Conservation (phyloP, 2,113 vertebrate genomes). For the Microtus montanus region DNA sequence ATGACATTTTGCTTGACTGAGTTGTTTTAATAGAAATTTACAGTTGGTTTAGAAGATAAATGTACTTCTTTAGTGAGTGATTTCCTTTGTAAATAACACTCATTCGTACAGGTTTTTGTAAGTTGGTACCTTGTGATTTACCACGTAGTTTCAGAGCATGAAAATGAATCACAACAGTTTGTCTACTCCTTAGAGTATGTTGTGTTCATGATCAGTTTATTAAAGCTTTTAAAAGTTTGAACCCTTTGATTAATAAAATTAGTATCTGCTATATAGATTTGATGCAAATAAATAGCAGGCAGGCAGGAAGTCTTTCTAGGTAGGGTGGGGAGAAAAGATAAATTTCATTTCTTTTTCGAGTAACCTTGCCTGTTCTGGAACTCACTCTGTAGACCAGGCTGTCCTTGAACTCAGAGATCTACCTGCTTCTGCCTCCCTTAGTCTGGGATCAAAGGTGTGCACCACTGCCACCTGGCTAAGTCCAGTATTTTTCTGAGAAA, state of each 20-base stretch:
- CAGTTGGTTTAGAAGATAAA: background rate
- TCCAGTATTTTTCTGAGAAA: too few species aligned
- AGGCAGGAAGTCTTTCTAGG: background rate
- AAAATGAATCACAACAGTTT: slow-evolving; percentile 25
- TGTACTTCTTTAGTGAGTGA: background rate
- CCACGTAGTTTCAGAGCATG: background rate
- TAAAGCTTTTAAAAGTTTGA: slow-evolving; percentile 20
- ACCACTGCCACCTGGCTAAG: too few species aligned
- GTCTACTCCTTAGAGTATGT: slow-evolving; percentile 37
- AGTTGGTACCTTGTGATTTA: slow-evolving; percentile 34
- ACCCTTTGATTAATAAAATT: background rate
- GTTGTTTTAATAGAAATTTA: slow-evolving; percentile 9
- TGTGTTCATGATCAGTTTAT: background rate
- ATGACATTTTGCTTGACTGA: background rate
- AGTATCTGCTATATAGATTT: background rate
- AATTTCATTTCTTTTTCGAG: too few species aligned
- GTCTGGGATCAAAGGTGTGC: too few species aligned
- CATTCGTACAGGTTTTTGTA: background rate
- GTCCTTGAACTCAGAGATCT: too few species aligned
- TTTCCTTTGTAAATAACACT: slow-evolving; percentile 27
- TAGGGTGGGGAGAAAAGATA: background rate
- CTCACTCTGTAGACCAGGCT: too few species aligned
- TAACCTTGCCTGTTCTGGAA: too few species aligned
- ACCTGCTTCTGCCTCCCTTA: too few species aligned
- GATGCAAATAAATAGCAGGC: background rate